Percentiles rank a stretch among this genome's conserved stretches.
These are phyloP conservation scores for Strongylocentrotus purpuratus DNA, from an alignment of 35 echinoderm and acorn worm species.

Conservation along the genomic window DNA sequence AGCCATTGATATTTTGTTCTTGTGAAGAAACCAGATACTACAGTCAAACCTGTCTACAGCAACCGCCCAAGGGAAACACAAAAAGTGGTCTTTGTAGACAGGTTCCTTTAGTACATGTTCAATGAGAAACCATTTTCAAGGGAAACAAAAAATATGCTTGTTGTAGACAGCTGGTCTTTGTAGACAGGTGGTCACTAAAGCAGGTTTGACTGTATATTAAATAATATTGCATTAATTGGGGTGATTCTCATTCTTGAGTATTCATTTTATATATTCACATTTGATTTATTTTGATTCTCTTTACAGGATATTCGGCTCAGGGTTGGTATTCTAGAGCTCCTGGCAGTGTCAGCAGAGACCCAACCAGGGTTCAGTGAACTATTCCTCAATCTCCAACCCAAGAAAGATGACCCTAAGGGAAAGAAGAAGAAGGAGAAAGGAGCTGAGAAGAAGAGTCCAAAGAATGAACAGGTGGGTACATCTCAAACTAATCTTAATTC, in stretches of 20 bases:
- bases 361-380: conserved; percentile 91
- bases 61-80: too few species aligned
- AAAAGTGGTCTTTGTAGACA: too few species aligned
- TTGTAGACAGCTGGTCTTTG: too few species aligned
- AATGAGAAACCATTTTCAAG: too few species aligned
- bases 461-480: conserved; percentile 22
- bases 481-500: background rate
- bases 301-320: conserved; percentile 77
- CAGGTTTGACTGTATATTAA: too few species aligned
- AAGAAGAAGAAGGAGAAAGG: conserved; percentile 41
- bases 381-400: conserved; percentile 81
- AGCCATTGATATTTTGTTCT: too few species aligned
- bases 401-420: conserved; percentile 39
- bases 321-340: conserved; percentile 81
- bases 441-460: conserved; percentile 32
- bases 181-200: too few species aligned
- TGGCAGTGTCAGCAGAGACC: conserved; percentile 82
- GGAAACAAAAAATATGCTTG: too few species aligned
- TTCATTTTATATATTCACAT: background rate
- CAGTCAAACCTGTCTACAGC: too few species aligned
- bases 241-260: background rate
- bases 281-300: background rate
- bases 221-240: background rate
- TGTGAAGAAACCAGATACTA: too few species aligned
- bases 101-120: too few species aligned